Conservation (phyloP, 2,113 vertebrate genomes). For the Hydropotes inermis region DNA sequence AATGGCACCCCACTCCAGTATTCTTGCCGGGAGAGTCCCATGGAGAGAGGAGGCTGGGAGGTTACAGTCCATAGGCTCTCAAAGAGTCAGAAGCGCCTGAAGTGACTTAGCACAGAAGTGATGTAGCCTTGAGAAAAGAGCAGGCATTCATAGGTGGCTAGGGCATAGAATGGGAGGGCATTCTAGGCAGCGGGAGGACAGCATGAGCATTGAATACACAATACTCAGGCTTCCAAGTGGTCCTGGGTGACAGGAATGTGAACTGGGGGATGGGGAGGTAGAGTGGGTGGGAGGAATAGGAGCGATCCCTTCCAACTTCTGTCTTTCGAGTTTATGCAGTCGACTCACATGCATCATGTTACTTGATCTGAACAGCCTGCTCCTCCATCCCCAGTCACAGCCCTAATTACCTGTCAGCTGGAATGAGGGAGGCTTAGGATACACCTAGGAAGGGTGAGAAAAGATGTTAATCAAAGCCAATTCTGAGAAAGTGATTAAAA, state of each 20-base stretch:
- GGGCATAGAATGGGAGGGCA: not conserved
- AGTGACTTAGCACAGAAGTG: not conserved
- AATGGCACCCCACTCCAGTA: not conserved
- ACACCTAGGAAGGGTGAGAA: conserved; percentile 41
- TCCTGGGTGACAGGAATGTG: not conserved
- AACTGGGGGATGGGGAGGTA: not conserved
- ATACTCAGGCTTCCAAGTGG: not conserved
- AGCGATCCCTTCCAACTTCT: not conserved
- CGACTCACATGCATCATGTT: not conserved
- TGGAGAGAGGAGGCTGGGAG: not conserved
- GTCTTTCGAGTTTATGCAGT: not conserved
- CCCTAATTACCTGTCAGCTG: conserved; percentile 51
- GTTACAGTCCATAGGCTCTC: not conserved
- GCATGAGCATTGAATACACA: not conserved
- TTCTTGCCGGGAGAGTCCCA: not conserved
- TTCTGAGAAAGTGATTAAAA: conserved; percentile 72
- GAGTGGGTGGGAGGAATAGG: not conserved
- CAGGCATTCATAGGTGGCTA: not conserved
- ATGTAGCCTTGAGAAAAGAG: not conserved
- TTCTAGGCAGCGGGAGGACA: not conserved
- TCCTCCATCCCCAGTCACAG: not conserved
- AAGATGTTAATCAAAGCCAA: conserved; percentile 60
- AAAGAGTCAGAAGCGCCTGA: not conserved
- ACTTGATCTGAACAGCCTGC: not conserved
- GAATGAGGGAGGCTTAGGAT: conserved; percentile 31